These are phyloP conservation scores for Crocuta crocuta DNA, from an alignment of 2,113 vertebrate species.

Conservation along the genomic window DNA sequence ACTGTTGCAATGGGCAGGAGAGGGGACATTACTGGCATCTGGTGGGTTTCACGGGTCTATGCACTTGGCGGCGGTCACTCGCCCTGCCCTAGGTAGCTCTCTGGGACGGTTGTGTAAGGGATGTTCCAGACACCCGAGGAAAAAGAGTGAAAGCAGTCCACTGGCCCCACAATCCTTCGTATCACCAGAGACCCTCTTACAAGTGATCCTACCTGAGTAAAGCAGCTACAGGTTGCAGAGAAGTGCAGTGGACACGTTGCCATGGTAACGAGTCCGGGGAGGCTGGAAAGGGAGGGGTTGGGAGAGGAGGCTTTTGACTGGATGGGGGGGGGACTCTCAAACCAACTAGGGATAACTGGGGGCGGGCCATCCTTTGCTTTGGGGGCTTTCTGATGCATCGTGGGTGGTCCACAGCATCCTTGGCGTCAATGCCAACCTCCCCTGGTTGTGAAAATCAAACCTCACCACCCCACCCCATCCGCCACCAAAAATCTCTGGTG, in stretches of 20 bases:
- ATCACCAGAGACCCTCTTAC: neutral
- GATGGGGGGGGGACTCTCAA: neutral
- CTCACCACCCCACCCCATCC: no score
- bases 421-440: neutral
- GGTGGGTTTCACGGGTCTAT: neutral
- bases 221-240: neutral
- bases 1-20: no score
- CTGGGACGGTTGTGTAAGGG: neutral
- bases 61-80: fast-evolving
- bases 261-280: neutral
- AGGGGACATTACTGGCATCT: no score
- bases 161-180: neutral
- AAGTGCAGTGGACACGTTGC: neutral
- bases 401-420: neutral
- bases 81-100: neutral
- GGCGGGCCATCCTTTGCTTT: no score
- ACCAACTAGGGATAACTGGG: neutral
- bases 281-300: neutral
- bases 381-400: neutral
- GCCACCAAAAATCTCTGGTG: neutral
- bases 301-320: neutral
- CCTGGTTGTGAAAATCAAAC: neutral
- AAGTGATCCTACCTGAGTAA: neutral
- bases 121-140: neutral
- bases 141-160: neutral